These are phyloP conservation scores for Heteromormyrus szaboi DNA, from an alignment of 2,797 vertebrate species.

Conservation along the genomic window DNA sequence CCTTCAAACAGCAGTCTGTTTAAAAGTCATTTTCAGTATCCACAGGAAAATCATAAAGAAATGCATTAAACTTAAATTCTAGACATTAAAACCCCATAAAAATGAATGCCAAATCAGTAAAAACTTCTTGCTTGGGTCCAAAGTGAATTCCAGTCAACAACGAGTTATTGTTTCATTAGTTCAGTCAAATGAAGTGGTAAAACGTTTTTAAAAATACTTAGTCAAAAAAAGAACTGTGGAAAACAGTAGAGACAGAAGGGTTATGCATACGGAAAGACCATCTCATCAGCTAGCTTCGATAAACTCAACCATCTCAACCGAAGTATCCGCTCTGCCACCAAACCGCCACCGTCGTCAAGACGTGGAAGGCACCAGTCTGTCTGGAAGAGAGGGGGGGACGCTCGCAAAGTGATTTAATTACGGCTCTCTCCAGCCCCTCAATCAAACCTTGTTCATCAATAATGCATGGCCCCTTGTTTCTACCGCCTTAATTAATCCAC, in stretches of 20 bases:
- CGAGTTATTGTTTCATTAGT: background rate
- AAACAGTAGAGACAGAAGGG: background rate
- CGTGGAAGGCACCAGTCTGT: conserved; percentile 46
- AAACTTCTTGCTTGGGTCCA: background rate
- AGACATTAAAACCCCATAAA: background rate
- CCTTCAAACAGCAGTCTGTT: background rate
- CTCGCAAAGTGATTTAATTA: conserved; percentile 80
- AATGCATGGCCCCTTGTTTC: conserved; percentile 82
- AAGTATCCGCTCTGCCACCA: background rate
- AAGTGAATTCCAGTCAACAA: background rate
- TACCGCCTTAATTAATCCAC: conserved; percentile 83
- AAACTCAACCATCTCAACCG: background rate
- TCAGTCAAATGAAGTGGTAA: background rate
- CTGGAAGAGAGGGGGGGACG: conserved; percentile 62
- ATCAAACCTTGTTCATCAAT: conserved; percentile 77
- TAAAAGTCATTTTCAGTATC: background rate
- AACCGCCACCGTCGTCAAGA: conserved; percentile 24
- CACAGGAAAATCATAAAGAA: background rate
- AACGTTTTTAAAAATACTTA: background rate
- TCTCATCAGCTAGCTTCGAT: background rate
- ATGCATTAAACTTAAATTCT: background rate
- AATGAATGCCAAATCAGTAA: background rate
- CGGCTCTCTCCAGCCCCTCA: conserved; percentile 73
- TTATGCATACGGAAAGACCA: background rate
- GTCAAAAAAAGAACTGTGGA: background rate